Evolutionary conservation across 2,113 vertebrate species (phyloP).

Genomic region (Cromileptes altivelis): DNA sequence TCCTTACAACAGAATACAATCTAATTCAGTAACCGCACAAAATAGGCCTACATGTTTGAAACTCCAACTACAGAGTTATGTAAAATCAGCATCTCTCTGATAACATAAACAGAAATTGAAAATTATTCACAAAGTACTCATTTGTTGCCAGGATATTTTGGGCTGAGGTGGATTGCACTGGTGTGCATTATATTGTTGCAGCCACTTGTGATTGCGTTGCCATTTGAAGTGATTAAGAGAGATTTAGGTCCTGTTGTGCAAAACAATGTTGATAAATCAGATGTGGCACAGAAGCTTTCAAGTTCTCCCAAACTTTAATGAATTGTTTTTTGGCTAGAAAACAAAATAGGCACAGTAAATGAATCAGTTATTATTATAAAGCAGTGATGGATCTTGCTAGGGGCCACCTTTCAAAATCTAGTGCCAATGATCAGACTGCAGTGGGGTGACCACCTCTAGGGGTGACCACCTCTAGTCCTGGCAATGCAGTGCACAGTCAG

Average conservation of each 20-base stretch:
- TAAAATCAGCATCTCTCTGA: neutral
- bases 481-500: too few species aligned
- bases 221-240: slow-evolving; percentile 27
- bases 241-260: neutral
- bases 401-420: too few species aligned
- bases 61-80: neutral
- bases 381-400: too few species aligned
- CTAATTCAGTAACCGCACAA: neutral
- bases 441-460: too few species aligned
- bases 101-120: neutral
- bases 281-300: neutral
- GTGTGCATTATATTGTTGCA: neutral
- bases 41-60: neutral
- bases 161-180: neutral
- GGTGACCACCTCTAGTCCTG: too few species aligned
- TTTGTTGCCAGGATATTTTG: slow-evolving; percentile 11
- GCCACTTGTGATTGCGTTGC: neutral
- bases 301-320: slow-evolving; percentile 3
- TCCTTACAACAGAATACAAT: neutral
- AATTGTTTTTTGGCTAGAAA: neutral
- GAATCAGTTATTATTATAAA: too few species aligned
- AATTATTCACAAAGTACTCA: slow-evolving; percentile 8
- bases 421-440: too few species aligned
- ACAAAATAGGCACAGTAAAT: neutral
- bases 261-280: neutral